These are phyloP conservation scores for Arctocebus calabarensis DNA, from an alignment of 2,797 vertebrate species.

Conservation along the genomic window DNA sequence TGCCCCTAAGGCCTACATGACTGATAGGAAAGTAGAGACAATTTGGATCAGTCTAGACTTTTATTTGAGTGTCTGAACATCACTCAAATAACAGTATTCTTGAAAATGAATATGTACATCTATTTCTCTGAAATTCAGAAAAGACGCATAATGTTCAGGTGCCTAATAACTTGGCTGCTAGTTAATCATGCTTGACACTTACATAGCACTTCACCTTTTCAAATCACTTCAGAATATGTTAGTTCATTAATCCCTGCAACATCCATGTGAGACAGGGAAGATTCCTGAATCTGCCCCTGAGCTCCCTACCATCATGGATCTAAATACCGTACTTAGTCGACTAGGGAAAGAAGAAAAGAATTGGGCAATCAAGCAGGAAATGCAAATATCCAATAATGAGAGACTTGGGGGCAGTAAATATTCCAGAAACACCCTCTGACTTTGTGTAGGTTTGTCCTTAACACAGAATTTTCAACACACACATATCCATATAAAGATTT, in stretches of 20 bases:
- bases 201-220: slow-evolving; percentile 70
- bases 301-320: neutral
- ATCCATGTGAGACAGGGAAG: slow-evolving; percentile 6
- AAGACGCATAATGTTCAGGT: slow-evolving; percentile 75
- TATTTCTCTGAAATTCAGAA: slow-evolving; percentile 68
- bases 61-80: slow-evolving; percentile 64
- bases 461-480: neutral
- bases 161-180: slow-evolving; percentile 78
- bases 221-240: slow-evolving; percentile 72
- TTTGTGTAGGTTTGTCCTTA: neutral
- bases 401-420: neutral
- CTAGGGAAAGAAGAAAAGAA: neutral
- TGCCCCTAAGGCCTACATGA: neutral
- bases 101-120: slow-evolving; percentile 74
- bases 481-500: neutral
- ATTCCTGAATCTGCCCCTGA: neutral
- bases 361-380: neutral
- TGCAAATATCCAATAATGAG: neutral
- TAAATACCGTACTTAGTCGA: neutral
- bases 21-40: slow-evolving; percentile 33
- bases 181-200: slow-evolving; percentile 71
- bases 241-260: slow-evolving; percentile 66
- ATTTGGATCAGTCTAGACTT: slow-evolving; percentile 60
- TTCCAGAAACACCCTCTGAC: neutral
- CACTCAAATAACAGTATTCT: slow-evolving; percentile 62